Base-by-base conservation (phyloP, 1,140 invertebrate species). In the Cecropterus lyciades region DNA sequence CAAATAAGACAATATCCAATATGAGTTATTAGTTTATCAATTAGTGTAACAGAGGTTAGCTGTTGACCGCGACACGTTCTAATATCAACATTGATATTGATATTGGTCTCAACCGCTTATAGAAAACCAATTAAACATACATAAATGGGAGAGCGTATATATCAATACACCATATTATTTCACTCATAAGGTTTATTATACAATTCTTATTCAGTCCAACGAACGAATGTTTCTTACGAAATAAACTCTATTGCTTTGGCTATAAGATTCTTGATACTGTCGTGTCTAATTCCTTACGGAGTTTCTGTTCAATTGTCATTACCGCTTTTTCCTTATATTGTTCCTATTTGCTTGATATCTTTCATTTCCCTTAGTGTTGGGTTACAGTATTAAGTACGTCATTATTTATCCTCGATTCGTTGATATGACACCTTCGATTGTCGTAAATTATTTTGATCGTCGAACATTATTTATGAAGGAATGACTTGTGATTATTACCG, bases 1-100 rank as follows among this genome's bases (percentile, higher is more conserved):
- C 30, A 33, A 55, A 55, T 14, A 40, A 11, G 52, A 10, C 27
- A 11, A 37, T 53, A 53, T 13, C 30, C 33, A 40, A n/a, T 37
- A 55, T 55, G 52, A 40, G 30, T 52, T 30, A 52, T 52, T 3
- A 27, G 49, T 52, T 27, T 13, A 52, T 33, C 37, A 52, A 53
- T 53, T 53, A 53, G 51, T 53, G n/a, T 48, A 24, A 17, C n/a
- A 37, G 51, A 37, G n/a, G n/a, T 30, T 37, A 53, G 30, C 30
- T 16, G 14, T 11, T 37, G 27, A 33, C 51, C 51, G n/a, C 30
- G 24, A 53, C 24, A 37, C n/a, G 14, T 14, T 15, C 16, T 48
- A 13, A 37, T 53, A 37, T 53, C 27, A 52, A 48, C 14, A 48
- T 10, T 11, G 14, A 20, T 20, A 48, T 48, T 48, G n/a, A 16